Evolutionary conservation across 2,797 vertebrate species (phyloP).

Genomic region (Amazonetta brasiliensis): DNA sequence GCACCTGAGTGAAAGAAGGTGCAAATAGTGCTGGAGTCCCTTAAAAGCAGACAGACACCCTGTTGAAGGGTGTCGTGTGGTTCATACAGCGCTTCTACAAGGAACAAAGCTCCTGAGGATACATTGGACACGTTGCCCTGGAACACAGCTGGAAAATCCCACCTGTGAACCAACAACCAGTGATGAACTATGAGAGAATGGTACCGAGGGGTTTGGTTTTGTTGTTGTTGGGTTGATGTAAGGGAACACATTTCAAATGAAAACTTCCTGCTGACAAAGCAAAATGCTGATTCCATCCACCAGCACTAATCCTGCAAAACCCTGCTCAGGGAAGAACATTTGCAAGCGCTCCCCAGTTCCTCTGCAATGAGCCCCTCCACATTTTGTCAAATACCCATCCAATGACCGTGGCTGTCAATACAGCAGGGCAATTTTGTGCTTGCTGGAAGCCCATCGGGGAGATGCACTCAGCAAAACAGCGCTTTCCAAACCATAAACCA

Average conservation of each 20-base stretch:
- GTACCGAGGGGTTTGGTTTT: background rate
- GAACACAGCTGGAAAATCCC: background rate
- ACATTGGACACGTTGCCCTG: background rate
- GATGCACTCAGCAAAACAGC: background rate
- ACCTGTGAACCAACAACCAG: background rate
- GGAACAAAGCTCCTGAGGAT: background rate
- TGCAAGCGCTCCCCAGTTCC: background rate
- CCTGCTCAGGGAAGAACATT: background rate
- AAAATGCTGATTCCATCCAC: background rate
- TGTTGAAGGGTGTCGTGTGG: too few relatives aligned
- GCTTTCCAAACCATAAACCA: background rate
- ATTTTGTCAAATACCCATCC: background rate
- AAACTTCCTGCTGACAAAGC: background rate
- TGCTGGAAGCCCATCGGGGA: fast-evolving
- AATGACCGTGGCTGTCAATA: fast-evolving
- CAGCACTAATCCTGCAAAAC: background rate
- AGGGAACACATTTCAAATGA: background rate
- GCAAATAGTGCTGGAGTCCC: background rate
- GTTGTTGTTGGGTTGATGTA: background rate
- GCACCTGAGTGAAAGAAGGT: background rate
- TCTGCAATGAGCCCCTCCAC: background rate
- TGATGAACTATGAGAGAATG: background rate
- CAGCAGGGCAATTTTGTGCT: background rate
- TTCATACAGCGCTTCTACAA: background rate
- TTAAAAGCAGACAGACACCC: background rate